phyloP scores from a whole-genome alignment of 2,888 invertebrate species.

The Leucophenga maculata region DNA sequence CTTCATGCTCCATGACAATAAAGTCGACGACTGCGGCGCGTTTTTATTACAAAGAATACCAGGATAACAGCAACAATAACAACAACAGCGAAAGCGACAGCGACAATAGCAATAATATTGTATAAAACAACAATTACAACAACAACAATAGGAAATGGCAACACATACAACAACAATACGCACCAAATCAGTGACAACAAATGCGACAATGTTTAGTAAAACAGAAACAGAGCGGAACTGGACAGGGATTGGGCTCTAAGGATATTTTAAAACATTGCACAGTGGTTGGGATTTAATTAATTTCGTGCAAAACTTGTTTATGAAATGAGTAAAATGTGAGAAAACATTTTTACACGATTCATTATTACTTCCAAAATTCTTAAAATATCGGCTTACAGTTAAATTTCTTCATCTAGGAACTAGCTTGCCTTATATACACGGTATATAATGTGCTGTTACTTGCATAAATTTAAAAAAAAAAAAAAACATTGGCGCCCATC shows the following conservation, averaged over 20 bases:
- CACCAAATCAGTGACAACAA: neutral
- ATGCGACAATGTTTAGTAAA: slow-evolving; percentile 2
- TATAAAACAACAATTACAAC: slow-evolving; percentile 15
- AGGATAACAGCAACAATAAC: slow-evolving; percentile 38
- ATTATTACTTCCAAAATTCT: no score
- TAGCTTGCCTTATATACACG: no score
- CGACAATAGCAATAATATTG: neutral
- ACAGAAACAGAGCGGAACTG: neutral
- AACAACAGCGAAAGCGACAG: no score
- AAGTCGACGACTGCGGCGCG: neutral
- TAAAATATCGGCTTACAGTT: no score
- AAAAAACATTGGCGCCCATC: no score
- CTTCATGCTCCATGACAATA: neutral
- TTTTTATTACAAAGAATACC: neutral
- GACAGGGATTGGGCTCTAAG: neutral
- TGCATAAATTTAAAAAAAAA: no score
- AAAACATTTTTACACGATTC: no score
- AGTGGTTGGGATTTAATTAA: neutral
- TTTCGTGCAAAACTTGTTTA: no score
- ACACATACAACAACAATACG: slow-evolving; percentile 59
- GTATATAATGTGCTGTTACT: no score
- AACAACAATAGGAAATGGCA: slow-evolving; percentile 57
- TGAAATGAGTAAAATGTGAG: no score
- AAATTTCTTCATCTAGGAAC: no score
- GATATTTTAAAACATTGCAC: neutral